These are phyloP conservation scores for Dipodomys stephensi DNA, from an alignment of 2,113 vertebrate genomes.

Conservation along the genomic window DNA sequence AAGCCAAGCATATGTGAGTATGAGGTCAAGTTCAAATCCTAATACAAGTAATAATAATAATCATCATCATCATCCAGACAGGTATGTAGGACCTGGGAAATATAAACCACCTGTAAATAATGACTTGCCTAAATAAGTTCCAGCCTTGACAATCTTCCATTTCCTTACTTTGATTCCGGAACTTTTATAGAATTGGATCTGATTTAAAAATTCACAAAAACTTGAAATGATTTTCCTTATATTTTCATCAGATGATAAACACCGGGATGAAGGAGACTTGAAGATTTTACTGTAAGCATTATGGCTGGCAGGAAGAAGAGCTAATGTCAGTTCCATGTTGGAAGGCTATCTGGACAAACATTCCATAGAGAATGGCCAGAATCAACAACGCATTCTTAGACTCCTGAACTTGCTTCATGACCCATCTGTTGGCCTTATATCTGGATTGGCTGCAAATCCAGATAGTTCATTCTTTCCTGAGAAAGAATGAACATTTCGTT, in stretches of 20 bases:
- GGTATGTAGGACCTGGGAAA: background rate
- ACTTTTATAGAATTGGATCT: slow-evolving; percentile 41
- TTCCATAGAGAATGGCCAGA: slow-evolving; percentile 45
- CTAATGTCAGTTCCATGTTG: slow-evolving; percentile 40
- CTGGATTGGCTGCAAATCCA: slow-evolving; percentile 22
- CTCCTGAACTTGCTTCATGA: slow-evolving; percentile 37
- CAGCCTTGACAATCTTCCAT: background rate
- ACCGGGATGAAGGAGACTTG: background rate
- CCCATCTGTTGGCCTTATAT: slow-evolving; percentile 34
- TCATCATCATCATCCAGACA: background rate
- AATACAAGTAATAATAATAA: no score
- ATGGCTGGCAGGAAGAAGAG: slow-evolving; percentile 43
- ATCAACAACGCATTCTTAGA: slow-evolving; percentile 64
- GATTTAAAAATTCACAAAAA: background rate
- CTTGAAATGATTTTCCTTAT: background rate
- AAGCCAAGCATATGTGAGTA: no score
- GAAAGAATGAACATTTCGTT: slow-evolving; percentile 58
- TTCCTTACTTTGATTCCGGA: background rate
- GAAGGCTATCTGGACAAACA: slow-evolving; percentile 52
- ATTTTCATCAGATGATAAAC: slow-evolving; percentile 17
- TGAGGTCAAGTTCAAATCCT: no score
- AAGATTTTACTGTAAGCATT: slow-evolving; percentile 53
- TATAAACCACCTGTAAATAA: background rate
- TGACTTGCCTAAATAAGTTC: background rate
- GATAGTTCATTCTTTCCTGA: slow-evolving; percentile 42